Evolutionary conservation across 2,888 invertebrate species (phyloP), one percentile per base, ranked within the genome.

Genomic region (Harpalus rubripes): DNA sequence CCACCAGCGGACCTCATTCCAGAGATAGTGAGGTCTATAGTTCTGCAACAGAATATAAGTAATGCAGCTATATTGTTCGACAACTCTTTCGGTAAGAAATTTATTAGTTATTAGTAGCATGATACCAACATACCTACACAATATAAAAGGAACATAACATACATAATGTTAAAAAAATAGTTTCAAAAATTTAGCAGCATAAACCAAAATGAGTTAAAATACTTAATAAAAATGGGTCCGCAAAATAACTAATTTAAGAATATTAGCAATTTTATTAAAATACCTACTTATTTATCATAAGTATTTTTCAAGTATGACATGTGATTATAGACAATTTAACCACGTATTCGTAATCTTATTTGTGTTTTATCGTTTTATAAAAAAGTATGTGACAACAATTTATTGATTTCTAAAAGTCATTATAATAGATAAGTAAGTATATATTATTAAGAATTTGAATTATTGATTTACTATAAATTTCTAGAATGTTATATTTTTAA

Each of bases 61-160:
- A 98, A 97, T 89, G 97, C 98, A 12, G 98, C 97, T 6, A 96
- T 99, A 76, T 93, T 99, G 68, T 98, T 96, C 90, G 98, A 99
- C 89, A 94, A 96, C 26, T 94, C 95, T 58, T 98, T 97, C 89
- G 95, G 96, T 96, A 39, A 80, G 80, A 61, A 18, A 44, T 74
- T 74, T 18, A 18, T 52, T 18, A n/a, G 18, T 18, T 63, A 18
- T 22, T 22, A 52, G 4, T 12, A 52, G 2, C 8, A 10, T 12
- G 22, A 22, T 22, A 22, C n/a, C n/a, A n/a, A n/a, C n/a, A n/a
- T n/a, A n/a, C n/a, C n/a, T n/a, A n/a, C n/a, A n/a, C n/a, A n/a
- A n/a, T n/a, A n/a, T n/a, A n/a, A n/a, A n/a, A n/a, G n/a, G n/a
- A n/a, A n/a, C n/a, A n/a, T n/a, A n/a, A n/a, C n/a, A n/a, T n/a